Conservation (phyloP, 1,140 invertebrate species). For the Venustaconcha ellipsiformis region DNA sequence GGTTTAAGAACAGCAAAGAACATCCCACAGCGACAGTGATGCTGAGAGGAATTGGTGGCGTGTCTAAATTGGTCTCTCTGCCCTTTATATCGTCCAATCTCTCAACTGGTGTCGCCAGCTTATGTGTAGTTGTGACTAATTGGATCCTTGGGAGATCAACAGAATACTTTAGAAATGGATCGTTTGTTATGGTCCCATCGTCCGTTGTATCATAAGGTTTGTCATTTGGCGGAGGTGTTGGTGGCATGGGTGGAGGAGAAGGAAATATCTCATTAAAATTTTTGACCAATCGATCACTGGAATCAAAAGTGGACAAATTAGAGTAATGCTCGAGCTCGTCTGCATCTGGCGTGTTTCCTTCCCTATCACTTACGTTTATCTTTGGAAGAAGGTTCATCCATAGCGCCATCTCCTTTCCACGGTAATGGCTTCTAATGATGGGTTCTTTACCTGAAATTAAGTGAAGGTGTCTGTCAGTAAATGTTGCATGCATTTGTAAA, state of each 20-base stretch:
- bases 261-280: slow-evolving; percentile 52
- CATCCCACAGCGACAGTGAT: slow-evolving; percentile 94
- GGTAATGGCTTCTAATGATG: slow-evolving; percentile 88
- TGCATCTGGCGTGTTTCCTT: slow-evolving; percentile 82
- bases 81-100: no score
- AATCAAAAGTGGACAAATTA: slow-evolving; percentile 56
- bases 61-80: no score
- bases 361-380: slow-evolving; percentile 81
- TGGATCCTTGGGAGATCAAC: no score
- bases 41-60: slow-evolving; percentile 42
- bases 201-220: slow-evolving; percentile 2
- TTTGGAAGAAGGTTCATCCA: slow-evolving; percentile 97
- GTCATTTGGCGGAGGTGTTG: slow-evolving; percentile 8
- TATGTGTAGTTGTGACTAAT: no score
- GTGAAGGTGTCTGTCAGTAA: no score
- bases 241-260: slow-evolving; percentile 59
- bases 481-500: no score
- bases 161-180: background rate
- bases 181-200: background rate
- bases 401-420: slow-evolving; percentile 94
- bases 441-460: slow-evolving; percentile 25
- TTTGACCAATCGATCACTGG: slow-evolving; percentile 52
- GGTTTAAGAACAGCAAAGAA: slow-evolving; percentile 88
- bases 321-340: slow-evolving; percentile 82
- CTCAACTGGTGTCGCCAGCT: no score